phyloP scores from a whole-genome alignment of 2,113 vertebrate species.

The Myiagra hebetior region DNA sequence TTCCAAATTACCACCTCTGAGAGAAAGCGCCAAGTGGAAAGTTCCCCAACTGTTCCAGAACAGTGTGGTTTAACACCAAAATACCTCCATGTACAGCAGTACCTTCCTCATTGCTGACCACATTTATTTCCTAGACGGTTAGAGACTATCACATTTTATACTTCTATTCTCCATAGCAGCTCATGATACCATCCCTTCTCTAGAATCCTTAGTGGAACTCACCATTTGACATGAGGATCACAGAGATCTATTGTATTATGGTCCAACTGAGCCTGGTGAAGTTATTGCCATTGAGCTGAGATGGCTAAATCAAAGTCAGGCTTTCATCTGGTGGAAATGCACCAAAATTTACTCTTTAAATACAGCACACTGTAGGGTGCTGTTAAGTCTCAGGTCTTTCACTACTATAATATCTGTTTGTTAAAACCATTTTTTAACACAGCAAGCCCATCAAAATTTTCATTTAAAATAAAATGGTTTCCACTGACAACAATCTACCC shows the following conservation, averaged over 20 bases:
- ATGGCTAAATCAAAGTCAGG: not conserved
- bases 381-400: not conserved
- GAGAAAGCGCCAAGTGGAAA: not conserved
- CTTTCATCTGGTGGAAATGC: not conserved
- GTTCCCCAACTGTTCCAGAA: slow-evolving; percentile 28
- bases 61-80: not conserved
- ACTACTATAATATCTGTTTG: not conserved
- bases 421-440: not conserved
- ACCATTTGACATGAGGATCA: not conserved
- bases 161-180: slow-evolving; percentile 15
- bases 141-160: not conserved
- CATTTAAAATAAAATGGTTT: not conserved
- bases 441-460: not conserved
- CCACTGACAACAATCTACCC: not conserved
- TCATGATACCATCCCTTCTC: not conserved
- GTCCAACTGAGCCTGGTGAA: not conserved
- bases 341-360: not conserved
- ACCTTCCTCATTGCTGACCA: slow-evolving; percentile 15
- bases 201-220: not conserved
- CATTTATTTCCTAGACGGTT: not conserved
- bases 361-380: not conserved
- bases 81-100: not conserved
- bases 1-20: slow-evolving; percentile 27
- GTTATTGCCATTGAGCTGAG: not conserved
- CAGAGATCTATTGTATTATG: not conserved